Evolutionary conservation across 2,113 vertebrate genomes (phyloP), one percentile per base, ranked within the genome.

Genomic region (Myodes glareolus): DNA sequence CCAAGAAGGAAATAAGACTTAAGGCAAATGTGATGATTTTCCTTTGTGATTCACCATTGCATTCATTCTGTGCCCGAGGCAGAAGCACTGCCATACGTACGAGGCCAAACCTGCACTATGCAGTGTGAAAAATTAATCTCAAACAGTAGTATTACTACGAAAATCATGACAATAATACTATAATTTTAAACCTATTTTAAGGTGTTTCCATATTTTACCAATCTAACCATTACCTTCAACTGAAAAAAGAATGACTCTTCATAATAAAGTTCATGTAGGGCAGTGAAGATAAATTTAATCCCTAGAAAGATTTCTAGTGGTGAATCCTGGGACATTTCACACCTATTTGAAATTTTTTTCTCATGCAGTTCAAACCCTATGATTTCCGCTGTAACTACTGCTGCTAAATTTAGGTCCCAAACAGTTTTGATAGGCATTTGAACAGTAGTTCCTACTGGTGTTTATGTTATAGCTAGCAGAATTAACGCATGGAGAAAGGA

Each of bases 401-500:
- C 58, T 84, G 27, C 67, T 95, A 33, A 58, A 77, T 91, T 97
- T 55, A 89, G 63, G 39, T 5, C 27, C 67, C 80, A 70, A 88
- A 86, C 63, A 16, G 92, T 94, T 75, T 75, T 87, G 39, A 96
- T 68, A 95, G 25, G 86, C 33, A 88, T 91, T 94, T 92, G 47
- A 73, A 19, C 31, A 82, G 63, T 94, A 91, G 45, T 94, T 96
- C 47, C 81, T 92, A 67, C 31, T 84, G 29, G 9, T 94, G 78
- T 95, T 89, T 78, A 92, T 78, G 47, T 96, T 72, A 72, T 78
- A 97, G 61, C 70, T 50, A 97, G 55, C 10, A 92, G 65, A 93
- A 94, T 70, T 75, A 94, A 72, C 31, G 47, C 70, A 92, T 77
- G 70, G 61, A 68, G 89, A 97, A 96, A 72, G 58, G 47, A 16